Evolutionary conservation across 2,797 vertebrate genomes (phyloP), one percentile per base, ranked within the genome.

Genomic region (Esox lucius): DNA sequence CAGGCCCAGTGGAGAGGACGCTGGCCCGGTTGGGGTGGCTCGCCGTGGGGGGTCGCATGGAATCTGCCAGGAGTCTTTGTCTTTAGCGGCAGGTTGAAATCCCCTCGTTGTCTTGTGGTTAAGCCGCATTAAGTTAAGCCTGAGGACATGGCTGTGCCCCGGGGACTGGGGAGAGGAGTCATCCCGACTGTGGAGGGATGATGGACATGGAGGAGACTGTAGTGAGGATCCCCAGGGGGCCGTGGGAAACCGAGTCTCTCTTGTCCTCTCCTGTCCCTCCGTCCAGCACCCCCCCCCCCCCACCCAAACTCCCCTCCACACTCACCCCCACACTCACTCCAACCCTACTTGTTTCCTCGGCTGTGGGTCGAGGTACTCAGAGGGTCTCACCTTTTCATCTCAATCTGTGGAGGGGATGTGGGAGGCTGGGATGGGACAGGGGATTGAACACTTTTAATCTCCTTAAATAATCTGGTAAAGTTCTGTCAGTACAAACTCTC

Each of bases 1-100:
- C 35, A 39, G 35, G 35, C 35, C 35, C 35, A 39, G 7, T 7
- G 7, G 3, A 77, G 76, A 22, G 51, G 64, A 28, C 71, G 16
- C 56, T 0, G 66, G 39, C 48, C 17, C 11, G 49, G 72, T 51
- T 71, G 71, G 70, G 59, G 15, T 62, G 24, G 24, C 53, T 49
- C 15, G 56, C 70, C 68, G 67, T 53, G 22, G 64, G 24, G 28
- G 66, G 49, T 51, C 16, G 8, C 17, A 22, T 7, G 39, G 26
- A 74, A 66, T 74, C 70, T 68, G 46, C 74, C 80, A 71, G 77
- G 68, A 31, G 49, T 71, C 76, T 78, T 79, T 78, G 77, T 81
- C 78, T 79, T 76, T 73, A 73, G 78, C 75, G 65, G 76, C 71
- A 72, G 75, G 80, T 70, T 51, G 39, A 19, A 39, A 39, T 39